A percentile compares a stretch with the other conserved stretches of the same genome.
phyloP scores from a whole-genome alignment of 2,113 vertebrate species.

The Lynx canadensis region DNA sequence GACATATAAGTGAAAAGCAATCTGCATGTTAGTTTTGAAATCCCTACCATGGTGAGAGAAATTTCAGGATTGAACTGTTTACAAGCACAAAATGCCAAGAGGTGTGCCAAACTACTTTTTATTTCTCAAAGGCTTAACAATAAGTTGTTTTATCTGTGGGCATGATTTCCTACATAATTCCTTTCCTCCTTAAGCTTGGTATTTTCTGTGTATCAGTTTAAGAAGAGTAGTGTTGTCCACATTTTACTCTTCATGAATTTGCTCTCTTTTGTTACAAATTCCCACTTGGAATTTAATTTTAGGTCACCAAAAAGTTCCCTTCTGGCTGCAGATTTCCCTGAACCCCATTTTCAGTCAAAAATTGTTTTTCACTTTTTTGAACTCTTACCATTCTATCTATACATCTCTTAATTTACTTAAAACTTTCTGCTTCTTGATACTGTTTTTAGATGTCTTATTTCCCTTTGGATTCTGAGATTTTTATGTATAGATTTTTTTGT shows the following conservation, averaged over 20 bases:
- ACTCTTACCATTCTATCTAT: not conserved
- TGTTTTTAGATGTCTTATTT: not conserved
- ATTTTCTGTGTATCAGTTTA: not conserved
- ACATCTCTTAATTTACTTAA: not conserved
- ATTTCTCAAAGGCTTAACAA: not conserved
- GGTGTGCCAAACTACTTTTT: not conserved
- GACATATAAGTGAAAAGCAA: slow-evolving; percentile 91
- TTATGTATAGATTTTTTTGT: not conserved
- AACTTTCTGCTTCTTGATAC: not conserved
- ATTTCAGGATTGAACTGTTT: not conserved
- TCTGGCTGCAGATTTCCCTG: not conserved
- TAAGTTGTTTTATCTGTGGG: not conserved
- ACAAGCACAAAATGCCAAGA: not conserved
- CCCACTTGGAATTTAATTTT: not conserved
- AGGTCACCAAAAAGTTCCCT: not conserved
- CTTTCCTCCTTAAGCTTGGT: not conserved
- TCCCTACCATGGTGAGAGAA: not conserved
- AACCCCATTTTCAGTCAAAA: not conserved
- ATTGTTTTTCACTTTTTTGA: not conserved
- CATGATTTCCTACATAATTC: not conserved
- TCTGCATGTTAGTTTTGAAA: not conserved
- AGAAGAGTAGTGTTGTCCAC: not conserved
- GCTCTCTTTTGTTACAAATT: not conserved
- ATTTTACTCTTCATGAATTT: not conserved
- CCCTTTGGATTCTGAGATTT: not conserved